These are phyloP conservation scores for Tipula vernalis DNA, from an alignment of 2,888 invertebrate species.

Conservation along the genomic window DNA sequence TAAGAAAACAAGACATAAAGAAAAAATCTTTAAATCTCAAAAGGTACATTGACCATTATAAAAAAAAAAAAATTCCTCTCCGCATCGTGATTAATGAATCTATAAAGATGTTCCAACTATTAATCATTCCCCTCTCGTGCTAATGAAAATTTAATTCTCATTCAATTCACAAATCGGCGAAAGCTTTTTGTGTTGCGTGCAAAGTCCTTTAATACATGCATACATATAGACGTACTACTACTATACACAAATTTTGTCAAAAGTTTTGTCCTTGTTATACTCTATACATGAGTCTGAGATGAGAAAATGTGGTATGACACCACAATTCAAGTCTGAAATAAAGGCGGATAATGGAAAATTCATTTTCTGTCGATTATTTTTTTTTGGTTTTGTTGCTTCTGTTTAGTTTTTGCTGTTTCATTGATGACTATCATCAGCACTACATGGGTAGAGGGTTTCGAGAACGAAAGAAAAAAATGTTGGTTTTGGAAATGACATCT, in stretches of 20 bases:
- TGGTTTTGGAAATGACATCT: slow-evolving; percentile 4
- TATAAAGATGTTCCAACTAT: background rate
- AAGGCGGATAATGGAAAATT: background rate
- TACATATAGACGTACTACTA: too few species aligned
- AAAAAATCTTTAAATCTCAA: background rate
- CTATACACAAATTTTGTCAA: background rate
- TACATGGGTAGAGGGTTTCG: background rate
- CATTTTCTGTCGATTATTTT: background rate
- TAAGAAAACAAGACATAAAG: background rate
- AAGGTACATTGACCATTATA: background rate
- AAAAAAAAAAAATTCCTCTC: background rate
- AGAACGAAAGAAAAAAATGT: background rate
- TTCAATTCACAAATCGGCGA: background rate
- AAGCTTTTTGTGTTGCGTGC: background rate
- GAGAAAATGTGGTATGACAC: background rate
- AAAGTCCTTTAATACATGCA: background rate
- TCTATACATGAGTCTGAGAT: background rate
- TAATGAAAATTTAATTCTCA: background rate
- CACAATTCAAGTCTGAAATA: background rate
- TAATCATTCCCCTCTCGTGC: background rate
- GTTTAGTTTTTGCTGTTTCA: background rate
- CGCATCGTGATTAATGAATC: background rate
- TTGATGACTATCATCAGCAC: background rate
- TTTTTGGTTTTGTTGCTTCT: background rate
- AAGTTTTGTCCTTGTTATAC: background rate